These are phyloP conservation scores for Oscheius sp. DNA, from an alignment of 2,888 invertebrate species.

Conservation along the genomic window DNA sequence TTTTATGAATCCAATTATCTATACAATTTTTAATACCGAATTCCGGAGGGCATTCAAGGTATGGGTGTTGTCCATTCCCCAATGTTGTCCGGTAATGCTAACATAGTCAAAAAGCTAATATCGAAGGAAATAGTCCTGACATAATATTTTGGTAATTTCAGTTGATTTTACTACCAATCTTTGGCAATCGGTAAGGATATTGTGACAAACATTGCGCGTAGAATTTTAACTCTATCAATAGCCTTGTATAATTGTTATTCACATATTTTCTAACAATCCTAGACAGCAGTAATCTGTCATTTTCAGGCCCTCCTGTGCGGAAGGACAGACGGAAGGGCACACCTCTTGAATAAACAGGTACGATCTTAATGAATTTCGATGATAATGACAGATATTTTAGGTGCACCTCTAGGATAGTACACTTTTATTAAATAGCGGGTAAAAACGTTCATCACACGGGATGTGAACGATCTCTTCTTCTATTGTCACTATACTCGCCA, in stretches of 20 bases:
- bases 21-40: slow-evolving; percentile 78
- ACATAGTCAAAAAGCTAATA: not conserved
- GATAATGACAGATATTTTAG: slow-evolving; percentile 6
- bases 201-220: not conserved
- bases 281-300: not conserved
- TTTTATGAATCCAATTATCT: slow-evolving; percentile 79
- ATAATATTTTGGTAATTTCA: slow-evolving; percentile 1
- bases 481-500: slow-evolving; percentile 25
- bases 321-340: slow-evolving; percentile 39
- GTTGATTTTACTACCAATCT: slow-evolving; percentile 25
- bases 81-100: not conserved
- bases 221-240: not conserved
- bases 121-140: not conserved
- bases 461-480: slow-evolving; percentile 30
- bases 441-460: slow-evolving; percentile 24
- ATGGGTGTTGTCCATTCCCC: slow-evolving; percentile 30
- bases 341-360: slow-evolving; percentile 49
- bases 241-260: not conserved
- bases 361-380: not conserved
- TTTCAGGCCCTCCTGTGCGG: slow-evolving; percentile 34
- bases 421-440: slow-evolving; percentile 26
- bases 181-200: slow-evolving; percentile 27
- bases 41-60: slow-evolving; percentile 91
- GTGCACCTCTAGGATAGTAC: slow-evolving; percentile 25
- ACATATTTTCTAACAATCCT: not conserved